Evolutionary conservation across 2,797 vertebrate species (phyloP).

Genomic region (Babyrousa celebensis): DNA sequence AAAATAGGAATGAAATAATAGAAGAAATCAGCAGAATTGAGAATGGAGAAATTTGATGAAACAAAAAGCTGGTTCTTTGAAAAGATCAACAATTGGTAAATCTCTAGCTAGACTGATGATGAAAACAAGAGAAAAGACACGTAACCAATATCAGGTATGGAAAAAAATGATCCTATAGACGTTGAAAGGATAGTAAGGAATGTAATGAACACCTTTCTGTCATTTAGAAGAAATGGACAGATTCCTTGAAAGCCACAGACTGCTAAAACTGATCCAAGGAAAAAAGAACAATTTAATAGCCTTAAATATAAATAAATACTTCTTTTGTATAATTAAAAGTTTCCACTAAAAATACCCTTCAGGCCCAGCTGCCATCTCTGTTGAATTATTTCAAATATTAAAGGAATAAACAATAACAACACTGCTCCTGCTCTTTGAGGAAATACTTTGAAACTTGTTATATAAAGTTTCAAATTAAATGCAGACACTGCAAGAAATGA

Average conservation of each 20-base stretch:
- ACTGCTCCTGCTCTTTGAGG: not conserved
- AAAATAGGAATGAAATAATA: constrained; percentile 40
- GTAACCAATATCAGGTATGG: not conserved
- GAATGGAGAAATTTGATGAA: not conserved
- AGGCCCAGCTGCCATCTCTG: not conserved
- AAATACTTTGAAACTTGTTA: not conserved
- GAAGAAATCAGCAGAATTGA: not conserved
- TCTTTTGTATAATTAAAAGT: not conserved
- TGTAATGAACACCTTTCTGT: not conserved
- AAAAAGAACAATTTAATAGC: constrained; percentile 17
- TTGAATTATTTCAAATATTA: constrained; percentile 45
- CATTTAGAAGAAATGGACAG: constrained; percentile 34
- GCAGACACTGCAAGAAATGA: not conserved
- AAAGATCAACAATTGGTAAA: not conserved
- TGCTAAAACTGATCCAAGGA: not conserved
- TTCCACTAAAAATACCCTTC: not conserved
- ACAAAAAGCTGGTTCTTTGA: not conserved
- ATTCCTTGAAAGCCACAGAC: constrained; percentile 21
- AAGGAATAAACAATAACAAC: not conserved
- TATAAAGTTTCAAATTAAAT: not conserved
- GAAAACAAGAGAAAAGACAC: constrained; percentile 17
- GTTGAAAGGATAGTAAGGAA: not conserved
- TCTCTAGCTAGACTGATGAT: constrained; percentile 15
- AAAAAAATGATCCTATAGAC: not conserved
- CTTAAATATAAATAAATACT: not conserved